These are phyloP conservation scores for Zaprionus obscuricornis DNA, from an alignment of 2,888 invertebrate species.

Conservation along the genomic window DNA sequence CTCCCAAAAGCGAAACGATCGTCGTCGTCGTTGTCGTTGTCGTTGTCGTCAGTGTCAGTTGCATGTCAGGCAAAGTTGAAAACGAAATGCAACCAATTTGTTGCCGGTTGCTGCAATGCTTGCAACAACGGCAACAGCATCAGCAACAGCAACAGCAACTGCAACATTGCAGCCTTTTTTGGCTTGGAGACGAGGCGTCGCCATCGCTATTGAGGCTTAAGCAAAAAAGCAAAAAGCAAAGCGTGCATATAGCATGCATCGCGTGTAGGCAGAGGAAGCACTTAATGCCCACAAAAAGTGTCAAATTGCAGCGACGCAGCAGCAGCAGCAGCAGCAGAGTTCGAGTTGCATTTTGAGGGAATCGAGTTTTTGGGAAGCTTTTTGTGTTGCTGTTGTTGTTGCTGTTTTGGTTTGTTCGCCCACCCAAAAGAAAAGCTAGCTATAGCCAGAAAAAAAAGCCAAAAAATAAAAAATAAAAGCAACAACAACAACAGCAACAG, in stretches of 20 bases:
- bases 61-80: constrained; percentile 57
- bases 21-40: constrained; percentile 24
- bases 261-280: constrained; percentile 82
- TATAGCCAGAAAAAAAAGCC: constrained; percentile 42
- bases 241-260: constrained; percentile 31
- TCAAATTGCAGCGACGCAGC: constrained; percentile 76
- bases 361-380: constrained; percentile 11
- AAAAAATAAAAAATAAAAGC: no score
- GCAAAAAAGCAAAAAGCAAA: constrained; percentile 19
- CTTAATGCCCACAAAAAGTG: constrained; percentile 83
- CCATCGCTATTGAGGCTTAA: constrained; percentile 35
- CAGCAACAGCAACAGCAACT: constrained; percentile 16
- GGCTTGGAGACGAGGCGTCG: constrained; percentile 71
- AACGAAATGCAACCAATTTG: constrained; percentile 78
- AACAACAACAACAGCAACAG: no score
- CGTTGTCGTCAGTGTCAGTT: constrained; percentile 57
- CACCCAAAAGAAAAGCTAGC: constrained; percentile 35
- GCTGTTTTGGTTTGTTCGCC: not conserved
- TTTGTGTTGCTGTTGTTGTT: not conserved
- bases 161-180: constrained; percentile 62
- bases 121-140: constrained; percentile 25
- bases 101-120: constrained; percentile 49
- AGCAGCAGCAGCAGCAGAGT: constrained; percentile 22
- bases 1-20: constrained; percentile 47
- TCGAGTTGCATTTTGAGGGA: constrained; percentile 8